Conservation (phyloP, 1,140 invertebrate genomes). For the Lasaia peninsularis region DNA sequence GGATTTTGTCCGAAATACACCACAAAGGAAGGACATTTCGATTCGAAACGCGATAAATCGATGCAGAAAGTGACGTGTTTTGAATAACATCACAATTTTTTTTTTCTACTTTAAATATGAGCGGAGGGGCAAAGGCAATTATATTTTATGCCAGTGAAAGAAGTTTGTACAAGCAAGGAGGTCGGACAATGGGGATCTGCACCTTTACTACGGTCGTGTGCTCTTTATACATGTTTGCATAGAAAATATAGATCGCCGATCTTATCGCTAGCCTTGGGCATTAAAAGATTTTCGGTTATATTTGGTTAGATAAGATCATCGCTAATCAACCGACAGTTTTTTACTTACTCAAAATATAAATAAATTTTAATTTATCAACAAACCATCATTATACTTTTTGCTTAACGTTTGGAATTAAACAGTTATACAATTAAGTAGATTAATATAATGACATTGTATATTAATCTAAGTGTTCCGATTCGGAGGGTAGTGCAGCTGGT, state of each 20-base stretch:
- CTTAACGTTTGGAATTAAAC: too few species aligned
- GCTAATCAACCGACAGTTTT: too few species aligned
- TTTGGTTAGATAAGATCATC: too few species aligned
- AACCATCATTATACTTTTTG: too few species aligned
- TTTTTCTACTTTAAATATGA: slow-evolving; percentile 33
- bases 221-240: slow-evolving; percentile 41
- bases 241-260: slow-evolving; percentile 44
- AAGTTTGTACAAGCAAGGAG: slow-evolving; percentile 45
- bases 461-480: too few species aligned
- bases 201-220: slow-evolving; percentile 55
- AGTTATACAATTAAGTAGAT: too few species aligned
- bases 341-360: too few species aligned
- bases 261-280: slow-evolving; percentile 17
- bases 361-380: too few species aligned
- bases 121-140: slow-evolving; percentile 60
- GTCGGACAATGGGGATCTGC: slow-evolving; percentile 46
- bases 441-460: too few species aligned
- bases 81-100: slow-evolving; percentile 59
- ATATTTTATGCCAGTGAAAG: slow-evolving; percentile 52
- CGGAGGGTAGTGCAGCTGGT: too few species aligned
- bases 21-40: slow-evolving; percentile 48
- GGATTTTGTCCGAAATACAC: slow-evolving; percentile 41
- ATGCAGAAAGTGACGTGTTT: slow-evolving; percentile 66
- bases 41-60: slow-evolving; percentile 60
- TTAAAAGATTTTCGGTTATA: neutral